Evolutionary conservation across 2,888 invertebrate genomes (phyloP).

Genomic region (Odontocerum albicorne): DNA sequence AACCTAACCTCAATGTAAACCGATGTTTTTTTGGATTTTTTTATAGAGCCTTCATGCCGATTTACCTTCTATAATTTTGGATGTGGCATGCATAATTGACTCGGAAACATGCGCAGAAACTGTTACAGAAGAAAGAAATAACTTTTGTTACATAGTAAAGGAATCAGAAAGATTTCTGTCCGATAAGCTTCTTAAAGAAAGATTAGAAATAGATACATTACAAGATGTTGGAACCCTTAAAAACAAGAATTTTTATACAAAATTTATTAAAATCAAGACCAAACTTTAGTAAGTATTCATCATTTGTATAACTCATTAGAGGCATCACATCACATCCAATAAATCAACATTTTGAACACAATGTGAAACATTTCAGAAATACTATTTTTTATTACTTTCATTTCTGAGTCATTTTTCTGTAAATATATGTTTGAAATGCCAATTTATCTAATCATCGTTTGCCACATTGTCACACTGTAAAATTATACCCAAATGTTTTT

Average conservation of each 20-base stretch:
- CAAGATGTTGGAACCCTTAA: constrained; percentile 90
- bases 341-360: no score
- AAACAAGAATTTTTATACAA: constrained; percentile 88
- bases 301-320: no score
- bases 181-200: constrained; percentile 86
- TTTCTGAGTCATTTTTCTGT: no score
- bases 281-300: constrained; percentile 86
- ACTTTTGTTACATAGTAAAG: constrained; percentile 76
- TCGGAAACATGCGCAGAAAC: constrained; percentile 75
- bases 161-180: constrained; percentile 82
- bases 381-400: no score
- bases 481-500: no score
- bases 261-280: constrained; percentile 97
- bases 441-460: no score
- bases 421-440: no score
- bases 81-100: constrained; percentile 83
- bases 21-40: no score
- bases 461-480: no score
- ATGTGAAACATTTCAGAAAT: no score
- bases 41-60: constrained; percentile 72
- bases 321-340: no score
- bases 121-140: constrained; percentile 70
- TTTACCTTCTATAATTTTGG: constrained; percentile 80
- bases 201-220: constrained; percentile 90
- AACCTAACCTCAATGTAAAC: no score